A percentile compares a stretch with the other conserved stretches of the same genome.
phyloP scores from a whole-genome alignment of 1,140 invertebrate species.

The Halictus rubicundus region DNA sequence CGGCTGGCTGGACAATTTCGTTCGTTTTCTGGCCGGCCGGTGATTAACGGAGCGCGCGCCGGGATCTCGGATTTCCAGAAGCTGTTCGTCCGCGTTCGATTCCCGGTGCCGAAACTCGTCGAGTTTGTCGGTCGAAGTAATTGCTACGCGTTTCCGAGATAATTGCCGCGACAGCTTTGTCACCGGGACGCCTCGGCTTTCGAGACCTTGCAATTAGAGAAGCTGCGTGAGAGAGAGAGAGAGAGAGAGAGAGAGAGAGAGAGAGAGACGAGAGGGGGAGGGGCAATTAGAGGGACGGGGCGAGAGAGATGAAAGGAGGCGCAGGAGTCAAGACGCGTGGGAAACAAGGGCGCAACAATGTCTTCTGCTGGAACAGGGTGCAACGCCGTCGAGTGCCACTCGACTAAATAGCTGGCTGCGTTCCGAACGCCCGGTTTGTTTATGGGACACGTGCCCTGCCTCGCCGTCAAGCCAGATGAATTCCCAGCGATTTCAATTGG shows the following conservation, averaged over 20 bases:
- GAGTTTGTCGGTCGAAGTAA: conserved; percentile 62
- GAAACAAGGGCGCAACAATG: neutral
- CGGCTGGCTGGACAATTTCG: conserved; percentile 24
- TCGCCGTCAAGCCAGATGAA: neutral
- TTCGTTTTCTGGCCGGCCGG: conserved; percentile 16
- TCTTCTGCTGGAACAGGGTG: neutral
- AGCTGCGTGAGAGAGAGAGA: too few relatives aligned
- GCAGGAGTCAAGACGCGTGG: neutral
- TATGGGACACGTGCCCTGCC: neutral
- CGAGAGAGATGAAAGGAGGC: neutral
- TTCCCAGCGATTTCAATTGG: neutral
- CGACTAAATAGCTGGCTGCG: conserved; percentile 1
- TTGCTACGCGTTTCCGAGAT: conserved; percentile 66
- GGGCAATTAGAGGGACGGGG: too few relatives aligned
- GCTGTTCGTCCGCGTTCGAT: conserved; percentile 26
- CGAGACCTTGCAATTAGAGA: neutral
- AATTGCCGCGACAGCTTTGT: conserved; percentile 70
- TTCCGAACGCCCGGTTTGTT: neutral
- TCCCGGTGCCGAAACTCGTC: conserved; percentile 38
- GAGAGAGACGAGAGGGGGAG: too few relatives aligned
- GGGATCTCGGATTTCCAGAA: conserved; percentile 63
- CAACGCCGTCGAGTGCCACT: neutral
- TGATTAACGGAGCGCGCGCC: conserved; percentile 66
- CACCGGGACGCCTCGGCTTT: conserved; percentile 13
- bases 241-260: too few relatives aligned